Evolutionary conservation across 2,113 vertebrate genomes (phyloP), one percentile per base, ranked within the genome.

Genomic region (Danionella cerebrum): DNA sequence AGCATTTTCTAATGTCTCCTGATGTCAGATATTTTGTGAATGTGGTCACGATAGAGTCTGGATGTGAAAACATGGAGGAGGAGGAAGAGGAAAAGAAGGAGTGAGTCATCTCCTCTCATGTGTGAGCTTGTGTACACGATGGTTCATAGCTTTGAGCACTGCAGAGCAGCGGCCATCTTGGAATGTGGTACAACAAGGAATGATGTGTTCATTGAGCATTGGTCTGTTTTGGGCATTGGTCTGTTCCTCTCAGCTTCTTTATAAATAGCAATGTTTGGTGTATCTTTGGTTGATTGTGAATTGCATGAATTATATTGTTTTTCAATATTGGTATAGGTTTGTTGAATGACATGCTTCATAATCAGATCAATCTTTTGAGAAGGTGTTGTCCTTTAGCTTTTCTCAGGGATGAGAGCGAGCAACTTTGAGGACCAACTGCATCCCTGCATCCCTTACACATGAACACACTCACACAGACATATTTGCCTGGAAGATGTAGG

Each of bases 401-500:
- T 59, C 21, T 36, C 55, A 41, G 55, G 41, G 55, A 59, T 16
- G 6, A 14, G 21, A 57, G 54, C 13, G 36, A 9, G 33, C 25
- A n/a, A n/a, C n/a, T n/a, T 41, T 58, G 33, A 39, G 33, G n/a
- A 33, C 13, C 9, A 18, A 18, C 10, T 3, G 35, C 55, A 59
- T 42, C 9, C 38, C 29, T 55, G 50, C 14, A 35, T 63, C 38
- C 11, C 53, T 22, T 7, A 24, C 53, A 57, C 53, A 57, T 24
- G 35, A 11, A 59, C 55, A 50, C 38, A 19, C 22, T 24, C 10
- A 3, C 41, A 65, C 31, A 35, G 22, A 45, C 27, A 21, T 64
- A n/a, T n/a, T 39, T 47, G 54, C 14, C 10, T 68, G 12, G 31
- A 41, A 72, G 53, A 76, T 65, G 31, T 59, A 58, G 69, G 58